Conservation (phyloP, 2,888 invertebrate genomes). For the Xestoiulus laeticollis region DNA sequence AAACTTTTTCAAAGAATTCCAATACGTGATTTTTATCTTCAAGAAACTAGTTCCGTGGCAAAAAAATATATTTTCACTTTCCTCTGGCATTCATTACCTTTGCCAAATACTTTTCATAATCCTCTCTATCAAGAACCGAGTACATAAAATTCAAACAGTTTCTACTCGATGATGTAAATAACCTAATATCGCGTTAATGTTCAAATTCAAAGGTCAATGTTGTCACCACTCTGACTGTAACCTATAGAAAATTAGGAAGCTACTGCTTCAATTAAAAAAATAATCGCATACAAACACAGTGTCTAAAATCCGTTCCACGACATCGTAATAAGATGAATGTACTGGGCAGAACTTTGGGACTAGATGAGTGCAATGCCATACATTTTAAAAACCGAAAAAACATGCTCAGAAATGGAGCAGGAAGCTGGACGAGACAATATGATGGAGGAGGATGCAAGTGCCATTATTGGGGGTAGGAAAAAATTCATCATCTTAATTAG, state of each 20-base stretch:
- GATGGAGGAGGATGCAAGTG: conserved; percentile 28
- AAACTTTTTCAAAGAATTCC: too few relatives aligned
- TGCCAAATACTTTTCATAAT: background rate
- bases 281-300: background rate
- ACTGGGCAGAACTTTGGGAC: background rate
- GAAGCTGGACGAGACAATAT: conserved; percentile 28
- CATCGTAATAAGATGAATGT: conserved; percentile 34
- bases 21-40: background rate
- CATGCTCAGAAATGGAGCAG: conserved; percentile 1
- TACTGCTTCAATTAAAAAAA: background rate
- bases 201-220: conserved; percentile 6
- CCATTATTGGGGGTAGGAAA: conserved; percentile 17
- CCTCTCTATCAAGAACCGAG: background rate
- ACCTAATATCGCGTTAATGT: conserved; percentile 13
- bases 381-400: background rate
- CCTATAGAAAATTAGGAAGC: conserved; percentile 29
- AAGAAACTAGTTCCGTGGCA: background rate
- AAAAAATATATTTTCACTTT: background rate
- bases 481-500: conserved; percentile 7
- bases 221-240: conserved; percentile 2
- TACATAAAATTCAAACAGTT: background rate
- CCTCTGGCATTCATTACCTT: background rate
- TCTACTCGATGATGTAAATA: background rate
- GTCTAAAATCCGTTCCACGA: background rate
- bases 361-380: conserved; percentile 5